Conservation (phyloP, 2,888 invertebrate genomes). For the Panopea generosa region DNA sequence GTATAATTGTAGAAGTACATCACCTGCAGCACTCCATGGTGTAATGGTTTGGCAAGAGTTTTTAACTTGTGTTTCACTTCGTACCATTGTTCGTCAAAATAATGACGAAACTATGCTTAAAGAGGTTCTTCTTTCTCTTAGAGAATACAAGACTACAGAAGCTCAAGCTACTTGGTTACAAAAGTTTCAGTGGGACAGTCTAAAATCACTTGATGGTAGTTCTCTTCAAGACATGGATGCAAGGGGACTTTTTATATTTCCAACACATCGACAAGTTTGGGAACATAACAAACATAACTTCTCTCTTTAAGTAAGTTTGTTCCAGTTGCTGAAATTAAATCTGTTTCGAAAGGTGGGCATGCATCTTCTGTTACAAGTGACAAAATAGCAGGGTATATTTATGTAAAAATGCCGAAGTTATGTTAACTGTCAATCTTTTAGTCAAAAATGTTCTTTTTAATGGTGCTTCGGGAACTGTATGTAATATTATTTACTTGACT, state of each 20-base stretch:
- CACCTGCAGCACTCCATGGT: constrained; percentile 30
- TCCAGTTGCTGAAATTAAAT: constrained; percentile 41
- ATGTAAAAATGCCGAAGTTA: constrained; percentile 45
- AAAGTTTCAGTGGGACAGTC: constrained; percentile 32
- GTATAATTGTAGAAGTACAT: constrained; percentile 9
- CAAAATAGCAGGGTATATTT: constrained; percentile 48
- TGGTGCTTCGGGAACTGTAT: constrained; percentile 53
- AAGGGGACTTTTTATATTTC: constrained; percentile 32
- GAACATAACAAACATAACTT: constrained; percentile 48
- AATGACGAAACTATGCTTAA: neutral
- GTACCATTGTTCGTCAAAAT: constrained; percentile 27
- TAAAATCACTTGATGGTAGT: neutral
- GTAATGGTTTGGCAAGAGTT: constrained; percentile 24
- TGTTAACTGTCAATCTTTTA: constrained; percentile 48
- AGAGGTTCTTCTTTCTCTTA: neutral
- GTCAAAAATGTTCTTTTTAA: constrained; percentile 55
- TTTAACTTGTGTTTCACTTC: constrained; percentile 11
- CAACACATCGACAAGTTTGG: constrained; percentile 41
- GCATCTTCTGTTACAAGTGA: too few relatives aligned
- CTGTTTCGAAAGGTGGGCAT: constrained; percentile 10
- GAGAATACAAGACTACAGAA: constrained; percentile 13
- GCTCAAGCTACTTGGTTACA: constrained; percentile 24
- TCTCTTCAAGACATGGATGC: constrained; percentile 3
- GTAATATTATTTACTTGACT: constrained; percentile 44
- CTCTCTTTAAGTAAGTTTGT: constrained; percentile 3